phyloP scores from a whole-genome alignment of 2,797 vertebrate genomes.

The Phylloscopus collybita region DNA sequence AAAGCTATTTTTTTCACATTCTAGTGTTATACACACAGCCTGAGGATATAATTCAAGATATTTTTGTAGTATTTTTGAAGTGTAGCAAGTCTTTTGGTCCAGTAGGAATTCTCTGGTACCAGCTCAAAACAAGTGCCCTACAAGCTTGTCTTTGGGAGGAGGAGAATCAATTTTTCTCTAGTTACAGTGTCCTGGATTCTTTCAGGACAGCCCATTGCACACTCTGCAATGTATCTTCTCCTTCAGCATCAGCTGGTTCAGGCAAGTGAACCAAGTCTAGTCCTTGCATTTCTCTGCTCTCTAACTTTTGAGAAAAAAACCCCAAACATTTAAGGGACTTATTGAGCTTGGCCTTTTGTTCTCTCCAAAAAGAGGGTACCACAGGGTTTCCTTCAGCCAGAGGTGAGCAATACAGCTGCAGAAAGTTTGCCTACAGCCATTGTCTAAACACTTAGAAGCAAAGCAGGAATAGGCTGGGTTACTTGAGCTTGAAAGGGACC shows the following conservation, averaged over 20 bases:
- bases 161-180: constrained; percentile 14
- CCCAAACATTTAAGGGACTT: neutral
- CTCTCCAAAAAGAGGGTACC: neutral
- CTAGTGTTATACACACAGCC: neutral
- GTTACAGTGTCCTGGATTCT: constrained; percentile 10
- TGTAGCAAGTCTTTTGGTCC: neutral
- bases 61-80: constrained; percentile 31
- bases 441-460: neutral
- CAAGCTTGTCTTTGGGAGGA: constrained; percentile 7
- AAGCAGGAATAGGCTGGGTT: neutral
- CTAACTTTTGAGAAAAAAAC: neutral
- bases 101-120: neutral
- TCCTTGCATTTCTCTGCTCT: neutral
- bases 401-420: neutral
- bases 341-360: neutral
- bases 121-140: neutral
- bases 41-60: neutral
- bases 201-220: constrained; percentile 10
- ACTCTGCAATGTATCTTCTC: neutral
- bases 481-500: neutral
- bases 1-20: neutral
- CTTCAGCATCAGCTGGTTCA: neutral
- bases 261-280: neutral
- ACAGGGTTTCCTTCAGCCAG: neutral
- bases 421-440: neutral